These are phyloP conservation scores for Chrysopa pallens DNA, from an alignment of 1,140 invertebrate genomes.

Conservation along the genomic window DNA sequence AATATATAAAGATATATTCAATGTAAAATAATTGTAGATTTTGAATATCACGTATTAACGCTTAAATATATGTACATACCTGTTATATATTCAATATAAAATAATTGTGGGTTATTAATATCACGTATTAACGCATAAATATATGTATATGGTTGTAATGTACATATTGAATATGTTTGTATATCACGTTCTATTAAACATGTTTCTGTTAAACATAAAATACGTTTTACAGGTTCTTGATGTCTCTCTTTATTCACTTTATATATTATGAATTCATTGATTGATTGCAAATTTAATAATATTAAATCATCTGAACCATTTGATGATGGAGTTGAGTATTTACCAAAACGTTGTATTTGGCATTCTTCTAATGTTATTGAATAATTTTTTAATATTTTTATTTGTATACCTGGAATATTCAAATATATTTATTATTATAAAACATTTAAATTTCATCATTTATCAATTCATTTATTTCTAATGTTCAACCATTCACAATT, in stretches of 20 bases:
- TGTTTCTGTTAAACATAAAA: constrained; percentile 87
- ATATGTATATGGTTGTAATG: constrained; percentile 71
- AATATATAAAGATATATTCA: no score
- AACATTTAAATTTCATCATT: no score
- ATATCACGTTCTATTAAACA: constrained; percentile 94
- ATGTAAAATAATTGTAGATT: constrained; percentile 81
- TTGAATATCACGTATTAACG: constrained; percentile 65
- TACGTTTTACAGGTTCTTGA: constrained; percentile 60
- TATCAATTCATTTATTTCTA: no score
- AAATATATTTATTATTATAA: no score
- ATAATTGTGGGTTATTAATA: constrained; percentile 81
- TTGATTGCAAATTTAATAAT: constrained; percentile 47
- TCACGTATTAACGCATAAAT: constrained; percentile 85
- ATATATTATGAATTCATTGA: constrained; percentile 82
- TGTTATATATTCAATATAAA: constrained; percentile 68
- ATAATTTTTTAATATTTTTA: no score
- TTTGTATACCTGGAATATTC: no score
- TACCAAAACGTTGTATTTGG: no score
- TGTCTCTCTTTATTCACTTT: constrained; percentile 64
- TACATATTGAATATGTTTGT: constrained; percentile 82
- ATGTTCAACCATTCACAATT: no score
- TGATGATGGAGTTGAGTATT: no score
- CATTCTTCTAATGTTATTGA: no score
- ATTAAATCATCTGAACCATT: no score
- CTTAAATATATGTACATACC: constrained; percentile 38